These are phyloP conservation scores for Galerucella calmariensis DNA, from an alignment of 2,888 invertebrate species.

Conservation along the genomic window DNA sequence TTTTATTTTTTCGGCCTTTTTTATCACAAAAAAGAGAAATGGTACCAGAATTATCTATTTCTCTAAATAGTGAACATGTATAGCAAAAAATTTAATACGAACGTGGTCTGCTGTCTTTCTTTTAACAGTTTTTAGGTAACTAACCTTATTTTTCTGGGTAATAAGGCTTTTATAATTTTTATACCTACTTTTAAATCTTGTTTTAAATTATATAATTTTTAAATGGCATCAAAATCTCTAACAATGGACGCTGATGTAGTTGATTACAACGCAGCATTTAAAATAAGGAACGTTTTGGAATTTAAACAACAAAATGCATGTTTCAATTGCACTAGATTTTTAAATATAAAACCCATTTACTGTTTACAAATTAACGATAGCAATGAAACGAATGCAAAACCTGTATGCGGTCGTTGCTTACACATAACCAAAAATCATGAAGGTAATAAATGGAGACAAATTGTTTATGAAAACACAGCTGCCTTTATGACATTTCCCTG, in stretches of 20 bases:
- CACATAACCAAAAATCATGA: constrained; percentile 16
- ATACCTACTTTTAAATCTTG: too few relatives aligned
- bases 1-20: too few relatives aligned
- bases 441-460: constrained; percentile 40
- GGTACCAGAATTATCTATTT: too few relatives aligned
- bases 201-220: neutral
- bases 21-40: too few relatives aligned
- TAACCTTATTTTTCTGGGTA: too few relatives aligned
- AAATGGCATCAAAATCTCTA: neutral
- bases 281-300: constrained; percentile 33
- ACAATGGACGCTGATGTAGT: constrained; percentile 1
- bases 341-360: constrained; percentile 46
- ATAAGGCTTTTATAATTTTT: neutral
- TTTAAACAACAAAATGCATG: constrained; percentile 41
- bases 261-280: constrained; percentile 36
- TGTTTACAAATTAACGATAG: constrained; percentile 25
- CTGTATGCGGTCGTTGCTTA: constrained; percentile 47
- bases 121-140: too few relatives aligned
- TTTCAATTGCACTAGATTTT: constrained; percentile 40
- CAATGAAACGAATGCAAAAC: constrained; percentile 29
- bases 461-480: constrained; percentile 46
- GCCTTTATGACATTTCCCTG: constrained; percentile 48
- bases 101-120: too few relatives aligned
- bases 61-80: too few relatives aligned
- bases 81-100: too few relatives aligned